Base-by-base conservation (phyloP, 2,113 vertebrate genomes). In the Sterrhoptilus dennistouni region DNA sequence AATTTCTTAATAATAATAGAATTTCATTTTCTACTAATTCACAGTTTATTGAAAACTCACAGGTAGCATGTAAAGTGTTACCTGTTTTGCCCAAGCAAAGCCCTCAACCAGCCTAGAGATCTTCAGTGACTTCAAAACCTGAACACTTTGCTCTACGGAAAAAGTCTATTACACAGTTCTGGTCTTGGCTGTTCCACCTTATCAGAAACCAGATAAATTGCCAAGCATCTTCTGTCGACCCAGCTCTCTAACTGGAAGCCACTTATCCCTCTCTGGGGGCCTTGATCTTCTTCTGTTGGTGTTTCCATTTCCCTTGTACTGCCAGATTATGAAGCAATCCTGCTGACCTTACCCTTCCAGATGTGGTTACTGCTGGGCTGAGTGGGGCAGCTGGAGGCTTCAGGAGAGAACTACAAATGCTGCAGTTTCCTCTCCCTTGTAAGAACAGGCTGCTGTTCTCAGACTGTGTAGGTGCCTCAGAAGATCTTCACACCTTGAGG, bases 301-400 rank as follows among this genome's bases (percentile, higher is more conserved):
- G 7, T 27, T 44, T 80, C 40, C 8, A 27, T 63, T 81, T 85
- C 14, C 14, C 23, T 21, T 18, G 31, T 31, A 36, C 7, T 84
- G 23, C 33, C 31, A 13, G 22, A 29, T 79, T 14, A 42, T 5
- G 59, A 69, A 49, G 63, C 57, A 87, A 53, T 50, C 20, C n/a
- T 81, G 42, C 31, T 3, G 3, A 53, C 9, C 28, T 11, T 10
- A 5, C 17, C 18, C 15, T 38, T 61, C 52, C 24, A 29, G 31
- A 36, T 0, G 0, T n/a, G 20, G 36, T n/a, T 68, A 38, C 36
- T 4, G 1, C 47, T 50, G 63, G 49, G 50, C 35, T 21, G 17
- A 54, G 13, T 0, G 18, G 21, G 27, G 49, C 8, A 72, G 49
- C 45, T 49, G 53, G 33, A 61, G 36, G 33, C 56, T 79, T 65